Conservation (phyloP, 2,797 vertebrate species). For the Microtus agrestis region DNA sequence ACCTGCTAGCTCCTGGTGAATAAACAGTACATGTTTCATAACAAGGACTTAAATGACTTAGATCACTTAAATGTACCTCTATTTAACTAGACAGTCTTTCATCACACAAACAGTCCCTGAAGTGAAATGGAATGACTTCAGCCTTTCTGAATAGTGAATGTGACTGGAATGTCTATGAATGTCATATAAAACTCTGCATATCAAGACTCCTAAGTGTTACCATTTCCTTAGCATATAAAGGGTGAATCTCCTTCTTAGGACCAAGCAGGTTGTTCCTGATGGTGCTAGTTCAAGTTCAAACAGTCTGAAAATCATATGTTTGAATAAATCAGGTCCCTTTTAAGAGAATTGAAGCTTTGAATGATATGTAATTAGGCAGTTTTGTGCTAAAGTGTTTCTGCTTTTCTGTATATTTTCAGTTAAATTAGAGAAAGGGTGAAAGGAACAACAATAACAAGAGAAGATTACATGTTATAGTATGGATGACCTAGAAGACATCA, state of each 20-base stretch:
- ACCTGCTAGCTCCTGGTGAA: neutral
- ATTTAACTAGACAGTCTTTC: neutral
- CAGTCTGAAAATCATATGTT: constrained; percentile 27
- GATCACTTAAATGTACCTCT: neutral
- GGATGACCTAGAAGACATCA: neutral
- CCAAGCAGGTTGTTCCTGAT: neutral
- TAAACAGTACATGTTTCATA: neutral
- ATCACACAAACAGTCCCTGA: neutral
- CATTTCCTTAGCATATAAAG: neutral
- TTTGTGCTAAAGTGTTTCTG: constrained; percentile 19
- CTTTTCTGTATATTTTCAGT: constrained; percentile 26
- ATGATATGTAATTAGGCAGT: neutral
- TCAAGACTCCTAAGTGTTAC: neutral
- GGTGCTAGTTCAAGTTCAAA: neutral
- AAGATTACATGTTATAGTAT: rapidly evolving
- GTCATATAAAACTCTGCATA: neutral
- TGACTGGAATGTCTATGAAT: no score
- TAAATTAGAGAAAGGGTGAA: neutral
- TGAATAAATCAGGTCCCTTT: neutral
- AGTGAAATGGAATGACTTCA: constrained; percentile 19
- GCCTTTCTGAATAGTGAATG: neutral
- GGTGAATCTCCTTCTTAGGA: neutral
- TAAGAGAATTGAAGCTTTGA: constrained; percentile 55
- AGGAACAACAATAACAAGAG: neutral
- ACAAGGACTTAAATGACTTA: neutral